Evolutionary conservation across 2,113 vertebrate genomes (phyloP).

Genomic region (Ibidorhyncha struthersii): DNA sequence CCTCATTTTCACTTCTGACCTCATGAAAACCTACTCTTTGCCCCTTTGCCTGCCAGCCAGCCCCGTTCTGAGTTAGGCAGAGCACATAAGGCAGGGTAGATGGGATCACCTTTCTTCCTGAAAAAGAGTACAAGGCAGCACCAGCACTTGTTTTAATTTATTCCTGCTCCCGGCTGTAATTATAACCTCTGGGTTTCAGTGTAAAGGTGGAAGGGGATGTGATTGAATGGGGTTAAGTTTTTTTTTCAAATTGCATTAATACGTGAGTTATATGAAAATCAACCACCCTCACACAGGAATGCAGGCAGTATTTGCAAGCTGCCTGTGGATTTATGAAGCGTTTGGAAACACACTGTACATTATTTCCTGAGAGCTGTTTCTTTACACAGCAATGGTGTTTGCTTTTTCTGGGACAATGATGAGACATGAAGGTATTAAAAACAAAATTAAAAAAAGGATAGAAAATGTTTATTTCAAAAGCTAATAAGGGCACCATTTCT

Average conservation of each 20-base stretch:
- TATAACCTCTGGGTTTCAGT: background rate
- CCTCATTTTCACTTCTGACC: background rate
- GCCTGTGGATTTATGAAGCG: slow-evolving; percentile 16
- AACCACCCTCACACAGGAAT: background rate
- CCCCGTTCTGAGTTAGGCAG: background rate
- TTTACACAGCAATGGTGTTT: background rate
- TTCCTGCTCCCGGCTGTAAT: background rate
- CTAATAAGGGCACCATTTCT: background rate
- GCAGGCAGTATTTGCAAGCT: background rate
- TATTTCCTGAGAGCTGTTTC: slow-evolving; percentile 19
- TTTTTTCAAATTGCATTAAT: background rate
- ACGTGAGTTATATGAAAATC: background rate
- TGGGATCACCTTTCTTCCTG: background rate
- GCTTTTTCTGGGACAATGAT: background rate
- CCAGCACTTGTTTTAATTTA: background rate
- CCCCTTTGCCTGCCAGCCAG: background rate
- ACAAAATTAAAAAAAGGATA: background rate
- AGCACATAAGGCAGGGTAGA: background rate
- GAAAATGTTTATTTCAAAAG: background rate
- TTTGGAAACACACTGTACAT: background rate
- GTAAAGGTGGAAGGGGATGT: background rate
- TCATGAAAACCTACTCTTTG: background rate
- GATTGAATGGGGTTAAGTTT: background rate
- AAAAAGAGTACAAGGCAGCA: background rate
- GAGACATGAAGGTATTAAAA: background rate